Evolutionary conservation across 2,113 vertebrate species (phyloP).

Genomic region (Chamaetylas fuelleborni): DNA sequence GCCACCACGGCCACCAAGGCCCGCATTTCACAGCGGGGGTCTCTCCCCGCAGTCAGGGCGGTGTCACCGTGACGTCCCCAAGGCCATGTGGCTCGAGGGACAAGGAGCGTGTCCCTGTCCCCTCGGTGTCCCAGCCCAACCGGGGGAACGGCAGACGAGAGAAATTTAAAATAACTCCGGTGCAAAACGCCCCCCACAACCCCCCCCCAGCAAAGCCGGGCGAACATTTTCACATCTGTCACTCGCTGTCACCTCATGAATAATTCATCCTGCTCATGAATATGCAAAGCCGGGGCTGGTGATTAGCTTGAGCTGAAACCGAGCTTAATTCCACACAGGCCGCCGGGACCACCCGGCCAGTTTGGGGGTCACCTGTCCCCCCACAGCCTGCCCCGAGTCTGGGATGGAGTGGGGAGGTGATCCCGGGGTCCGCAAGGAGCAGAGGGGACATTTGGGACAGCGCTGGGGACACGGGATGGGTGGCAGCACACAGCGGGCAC

Average conservation of each 20-base stretch:
- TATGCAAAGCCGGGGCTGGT: conserved; percentile 61
- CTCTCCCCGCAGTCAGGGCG: background rate
- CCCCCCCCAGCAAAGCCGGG: background rate
- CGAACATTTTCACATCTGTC: conserved; percentile 70
- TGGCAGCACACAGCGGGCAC: background rate
- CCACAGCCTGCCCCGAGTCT: fast-evolving
- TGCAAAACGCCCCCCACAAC: conserved; percentile 18
- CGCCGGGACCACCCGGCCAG: background rate
- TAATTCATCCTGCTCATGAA: conserved; percentile 71
- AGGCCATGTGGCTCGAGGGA: background rate
- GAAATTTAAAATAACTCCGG: background rate
- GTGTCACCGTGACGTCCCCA: background rate
- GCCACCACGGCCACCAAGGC: fast-evolving
- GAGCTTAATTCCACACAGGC: conserved; percentile 37
- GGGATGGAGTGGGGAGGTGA: fast-evolving
- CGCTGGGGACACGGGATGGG: background rate
- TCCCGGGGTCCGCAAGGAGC: fast-evolving
- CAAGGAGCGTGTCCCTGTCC: background rate
- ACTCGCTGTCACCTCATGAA: conserved; percentile 69
- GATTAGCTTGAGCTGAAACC: conserved; percentile 59
- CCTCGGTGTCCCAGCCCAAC: background rate
- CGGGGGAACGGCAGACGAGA: background rate
- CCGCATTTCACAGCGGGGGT: fast-evolving
- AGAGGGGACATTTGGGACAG: background rate
- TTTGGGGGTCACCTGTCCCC: background rate